These are phyloP conservation scores for Meteorus cinctellus DNA, from an alignment of 2,888 invertebrate species.

Conservation along the genomic window DNA sequence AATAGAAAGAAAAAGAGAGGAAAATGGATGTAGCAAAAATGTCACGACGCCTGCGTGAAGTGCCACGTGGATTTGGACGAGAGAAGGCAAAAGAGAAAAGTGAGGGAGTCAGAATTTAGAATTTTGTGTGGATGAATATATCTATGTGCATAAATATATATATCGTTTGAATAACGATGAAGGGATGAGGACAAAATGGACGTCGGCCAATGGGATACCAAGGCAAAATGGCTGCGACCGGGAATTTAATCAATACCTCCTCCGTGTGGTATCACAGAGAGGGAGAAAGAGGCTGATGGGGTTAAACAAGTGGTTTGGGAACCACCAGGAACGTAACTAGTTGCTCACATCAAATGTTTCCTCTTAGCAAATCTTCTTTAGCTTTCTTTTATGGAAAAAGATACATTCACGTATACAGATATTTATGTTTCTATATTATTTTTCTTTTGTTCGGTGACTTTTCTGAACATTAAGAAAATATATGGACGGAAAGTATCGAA, in stretches of 20 bases:
- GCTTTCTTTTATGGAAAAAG: slow-evolving; percentile 14
- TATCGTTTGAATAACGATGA: slow-evolving; percentile 45
- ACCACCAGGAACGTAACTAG: slow-evolving; percentile 69
- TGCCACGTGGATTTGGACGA: not conserved
- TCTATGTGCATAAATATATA: slow-evolving; percentile 7
- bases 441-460: not conserved
- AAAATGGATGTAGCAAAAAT: slow-evolving; percentile 52
- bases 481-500: not conserved
- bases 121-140: slow-evolving; percentile 32
- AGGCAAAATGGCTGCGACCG: slow-evolving; percentile 69
- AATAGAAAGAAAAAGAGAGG: not conserved
- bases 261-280: slow-evolving; percentile 57
- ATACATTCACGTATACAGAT: not conserved
- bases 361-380: slow-evolving; percentile 24
- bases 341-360: slow-evolving; percentile 69
- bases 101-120: slow-evolving; percentile 48
- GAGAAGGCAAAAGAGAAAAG: slow-evolving; percentile 49
- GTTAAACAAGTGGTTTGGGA: slow-evolving; percentile 58
- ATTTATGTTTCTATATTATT: not conserved
- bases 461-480: not conserved
- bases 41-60: slow-evolving; percentile 62
- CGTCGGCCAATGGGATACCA: slow-evolving; percentile 67
- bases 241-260: slow-evolving; percentile 73
- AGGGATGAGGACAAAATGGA: slow-evolving; percentile 70
- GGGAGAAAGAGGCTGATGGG: slow-evolving; percentile 56